Evolutionary conservation across 2,888 invertebrate species (phyloP), one percentile per base, ranked within the genome.

Genomic region (Euclidia mi): DNA sequence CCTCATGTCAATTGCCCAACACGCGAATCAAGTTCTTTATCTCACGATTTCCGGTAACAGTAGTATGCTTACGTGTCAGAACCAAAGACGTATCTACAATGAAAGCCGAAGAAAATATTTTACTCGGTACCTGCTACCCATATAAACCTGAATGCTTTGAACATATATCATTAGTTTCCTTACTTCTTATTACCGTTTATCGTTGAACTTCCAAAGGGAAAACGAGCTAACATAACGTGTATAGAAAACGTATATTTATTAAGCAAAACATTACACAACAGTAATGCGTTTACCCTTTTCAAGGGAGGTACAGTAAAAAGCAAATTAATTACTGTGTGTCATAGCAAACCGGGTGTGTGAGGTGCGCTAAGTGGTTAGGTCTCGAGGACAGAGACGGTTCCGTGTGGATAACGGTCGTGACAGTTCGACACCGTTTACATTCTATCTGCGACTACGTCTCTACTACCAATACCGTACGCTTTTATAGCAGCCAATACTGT

Each of bases 321-420:
- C 15, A 35, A 56, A 66, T 65, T 53, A 57, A 59, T 62, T 53
- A 56, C 35, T 35, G 41, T 48, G 57, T 48, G 56, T 52, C 46
- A 55, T 45, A 59, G 45, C 15, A 41, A 77, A 49, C 55, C 81
- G 82, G 83, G 84, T 80, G 68, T 68, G 81, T 85, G 79, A 83
- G 81, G 40, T 44, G 55, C 47, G 48, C 49, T 59, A 61, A 74
- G 51, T 59, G 58, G 64, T 58, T 29, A 60, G 72, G 76, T 72
- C 75, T 78, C 61, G 76, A 64, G 83, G 79, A 73, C 81, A 76
- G 76, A 64, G 76, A 64, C 78, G 76, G 82, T 79, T 82, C 82
- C 81, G 81, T 70, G 74, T 72, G 70, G 68, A 74, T 89, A 89
- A 88, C 89, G 89, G 89, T 89, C 79, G 88, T 82, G 78, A 86